A percentile compares a stretch with the other conserved stretches of the same genome.
Evolutionary conservation across 2,113 vertebrate genomes (phyloP).

Genomic region (Eudyptes chrysolophus): DNA sequence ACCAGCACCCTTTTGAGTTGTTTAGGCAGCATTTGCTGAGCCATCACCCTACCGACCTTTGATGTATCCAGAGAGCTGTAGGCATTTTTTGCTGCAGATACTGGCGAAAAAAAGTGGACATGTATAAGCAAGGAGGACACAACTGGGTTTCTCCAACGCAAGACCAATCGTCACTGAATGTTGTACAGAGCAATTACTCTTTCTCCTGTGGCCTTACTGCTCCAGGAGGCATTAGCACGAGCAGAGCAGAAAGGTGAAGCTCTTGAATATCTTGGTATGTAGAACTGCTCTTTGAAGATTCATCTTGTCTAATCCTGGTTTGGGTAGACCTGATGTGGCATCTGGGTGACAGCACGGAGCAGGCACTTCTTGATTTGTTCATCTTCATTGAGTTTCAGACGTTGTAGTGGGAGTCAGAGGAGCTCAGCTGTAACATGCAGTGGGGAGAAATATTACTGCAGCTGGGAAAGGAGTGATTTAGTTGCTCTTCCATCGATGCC

Average conservation of each 20-base stretch:
- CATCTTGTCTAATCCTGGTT: neutral
- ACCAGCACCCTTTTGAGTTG: neutral
- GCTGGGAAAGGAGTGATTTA: neutral
- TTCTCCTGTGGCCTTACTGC: neutral
- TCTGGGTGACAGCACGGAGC: neutral
- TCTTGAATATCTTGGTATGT: neutral
- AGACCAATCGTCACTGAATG: fast-evolving
- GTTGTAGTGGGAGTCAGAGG: neutral
- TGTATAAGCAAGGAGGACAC: neutral
- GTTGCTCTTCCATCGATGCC: neutral
- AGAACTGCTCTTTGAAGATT: neutral
- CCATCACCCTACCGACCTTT: neutral
- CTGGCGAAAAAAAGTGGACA: neutral
- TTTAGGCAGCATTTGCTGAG: neutral
- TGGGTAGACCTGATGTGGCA: neutral
- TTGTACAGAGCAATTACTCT: neutral
- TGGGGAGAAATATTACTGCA: neutral
- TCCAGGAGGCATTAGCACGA: neutral
- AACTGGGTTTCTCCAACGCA: neutral
- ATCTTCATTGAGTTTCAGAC: neutral
- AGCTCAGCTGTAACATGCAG: neutral
- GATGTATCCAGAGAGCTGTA: neutral
- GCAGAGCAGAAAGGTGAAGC: neutral
- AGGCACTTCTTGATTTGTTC: neutral
- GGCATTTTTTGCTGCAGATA: neutral